Evolutionary conservation across 2,888 invertebrate genomes (phyloP), one percentile per base, ranked within the genome.

Genomic region (Drosophila emarginata): DNA sequence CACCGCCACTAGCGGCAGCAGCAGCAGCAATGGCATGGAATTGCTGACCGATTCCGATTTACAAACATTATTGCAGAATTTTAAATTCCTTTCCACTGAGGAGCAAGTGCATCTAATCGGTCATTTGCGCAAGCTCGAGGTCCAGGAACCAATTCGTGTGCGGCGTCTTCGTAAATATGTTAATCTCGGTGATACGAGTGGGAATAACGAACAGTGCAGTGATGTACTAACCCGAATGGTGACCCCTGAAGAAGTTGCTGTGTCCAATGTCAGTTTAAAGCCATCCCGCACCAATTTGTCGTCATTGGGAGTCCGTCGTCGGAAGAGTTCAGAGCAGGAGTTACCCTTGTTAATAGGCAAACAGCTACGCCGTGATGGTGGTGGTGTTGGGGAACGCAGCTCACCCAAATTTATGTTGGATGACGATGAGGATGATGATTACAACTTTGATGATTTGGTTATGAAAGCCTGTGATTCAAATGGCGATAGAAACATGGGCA

Each of bases 51-150:
- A 97, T 89, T 94, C 95, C 0, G 97, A 97, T 84, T 90, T 97
- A 54, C 96, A 96, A 89, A 95, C 96, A 0, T 91, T 97, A 1
- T 90, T 97, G 64, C 96, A 96, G 89, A 97, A 96, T 88, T 96
- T 95, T 79, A 96, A 96, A 89, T 96, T 96, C 81, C 91, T 97
- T 12, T 95, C 95, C 0, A 94, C 94, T 0, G 96, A 96, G 74
- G 97, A 97, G 89, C 97, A 97, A 85, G 95, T 96, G 88, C 95
- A 95, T 78, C 93, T 97, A 4, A 96, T 97, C 36, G 95, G 94
- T 0, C 96, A 96, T 88, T 90, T 97, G 67, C 96, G 96, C 89
- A 96, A 96, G 89, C 90, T 97, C 40, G 97, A 97, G 89, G 94
- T 94, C 0, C 94, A 94, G 2, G 95, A 96, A 89, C 96, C 96